Conservation (phyloP, 2,888 invertebrate species). For the Dicyrtomina minuta region DNA sequence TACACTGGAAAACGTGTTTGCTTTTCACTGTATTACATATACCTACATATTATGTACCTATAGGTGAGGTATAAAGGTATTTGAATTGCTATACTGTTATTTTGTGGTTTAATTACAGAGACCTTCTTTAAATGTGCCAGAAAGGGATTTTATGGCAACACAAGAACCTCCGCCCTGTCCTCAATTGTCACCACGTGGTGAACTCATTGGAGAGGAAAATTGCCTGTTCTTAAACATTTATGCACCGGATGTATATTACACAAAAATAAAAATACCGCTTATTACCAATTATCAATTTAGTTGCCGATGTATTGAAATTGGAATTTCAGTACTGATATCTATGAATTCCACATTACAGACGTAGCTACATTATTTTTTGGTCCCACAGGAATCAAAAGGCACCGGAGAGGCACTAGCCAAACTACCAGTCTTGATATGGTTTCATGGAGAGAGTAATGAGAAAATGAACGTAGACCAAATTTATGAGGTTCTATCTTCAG, state of each 20-base stretch:
- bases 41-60: too few species aligned
- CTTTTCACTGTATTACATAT: too few species aligned
- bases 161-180: slow-evolving; percentile 41
- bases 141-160: slow-evolving; percentile 37
- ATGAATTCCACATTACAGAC: too few species aligned
- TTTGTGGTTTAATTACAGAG: slow-evolving; percentile 35
- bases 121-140: slow-evolving; percentile 37
- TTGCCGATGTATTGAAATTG: too few species aligned
- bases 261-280: too few species aligned
- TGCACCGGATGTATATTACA: slow-evolving; percentile 29
- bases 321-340: too few species aligned
- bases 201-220: slow-evolving; percentile 39
- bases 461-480: slow-evolving; percentile 13
- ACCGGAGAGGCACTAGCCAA: slow-evolving; percentile 13
- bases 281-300: too few species aligned
- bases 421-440: slow-evolving; percentile 49
- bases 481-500: slow-evolving; percentile 37
- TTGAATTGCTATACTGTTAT: neutral
- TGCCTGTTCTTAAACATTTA: slow-evolving; percentile 43
- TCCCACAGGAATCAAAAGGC: slow-evolving; percentile 3
- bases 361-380: too few species aligned
- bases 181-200: slow-evolving; percentile 36
- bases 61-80: too few species aligned
- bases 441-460: slow-evolving; percentile 48
- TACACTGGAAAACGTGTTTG: too few species aligned